phyloP scores from a whole-genome alignment of 2,113 vertebrate genomes.

The Vimba vimba region DNA sequence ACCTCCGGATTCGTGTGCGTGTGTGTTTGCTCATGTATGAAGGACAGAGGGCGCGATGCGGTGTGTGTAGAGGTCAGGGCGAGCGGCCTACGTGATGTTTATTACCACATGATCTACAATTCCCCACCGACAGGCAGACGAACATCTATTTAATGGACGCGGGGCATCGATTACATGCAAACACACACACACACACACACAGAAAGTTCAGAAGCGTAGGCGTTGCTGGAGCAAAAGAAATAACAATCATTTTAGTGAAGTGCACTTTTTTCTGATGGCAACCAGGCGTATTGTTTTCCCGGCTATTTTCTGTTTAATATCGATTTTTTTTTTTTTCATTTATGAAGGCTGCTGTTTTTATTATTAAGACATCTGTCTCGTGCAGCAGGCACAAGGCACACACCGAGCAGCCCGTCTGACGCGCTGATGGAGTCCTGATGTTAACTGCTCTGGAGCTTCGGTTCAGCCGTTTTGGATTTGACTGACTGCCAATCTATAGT shows the following conservation, averaged over 20 bases:
- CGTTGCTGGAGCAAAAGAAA: background rate
- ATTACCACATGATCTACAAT: constrained; percentile 35
- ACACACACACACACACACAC: background rate
- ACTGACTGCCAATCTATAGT: background rate
- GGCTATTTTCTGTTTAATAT: constrained; percentile 21
- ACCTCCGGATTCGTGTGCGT: constrained; percentile 16
- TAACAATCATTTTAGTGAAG: background rate
- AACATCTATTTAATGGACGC: constrained; percentile 28
- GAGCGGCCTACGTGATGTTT: constrained; percentile 17
- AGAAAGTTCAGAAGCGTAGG: background rate
- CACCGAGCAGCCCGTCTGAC: background rate
- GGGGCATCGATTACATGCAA: constrained; percentile 15
- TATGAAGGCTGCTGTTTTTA: constrained; percentile 28
- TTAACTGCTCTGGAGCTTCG: background rate
- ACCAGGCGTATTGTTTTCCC: constrained; percentile 14
- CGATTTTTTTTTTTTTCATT: constrained; percentile 20
- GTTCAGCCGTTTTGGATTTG: background rate
- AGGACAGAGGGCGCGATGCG: constrained; percentile 21
- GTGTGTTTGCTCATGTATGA: constrained; percentile 21
- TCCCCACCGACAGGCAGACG: constrained; percentile 11
- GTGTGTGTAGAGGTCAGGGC: background rate
- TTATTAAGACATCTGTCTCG: constrained; percentile 16
- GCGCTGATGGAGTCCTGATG: constrained; percentile 21
- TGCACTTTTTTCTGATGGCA: constrained; percentile 6
- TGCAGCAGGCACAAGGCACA: background rate